Evolutionary conservation across 92 coral and sea anemone species (phyloP).

Genomic region (Zoanthus solanderi): DNA sequence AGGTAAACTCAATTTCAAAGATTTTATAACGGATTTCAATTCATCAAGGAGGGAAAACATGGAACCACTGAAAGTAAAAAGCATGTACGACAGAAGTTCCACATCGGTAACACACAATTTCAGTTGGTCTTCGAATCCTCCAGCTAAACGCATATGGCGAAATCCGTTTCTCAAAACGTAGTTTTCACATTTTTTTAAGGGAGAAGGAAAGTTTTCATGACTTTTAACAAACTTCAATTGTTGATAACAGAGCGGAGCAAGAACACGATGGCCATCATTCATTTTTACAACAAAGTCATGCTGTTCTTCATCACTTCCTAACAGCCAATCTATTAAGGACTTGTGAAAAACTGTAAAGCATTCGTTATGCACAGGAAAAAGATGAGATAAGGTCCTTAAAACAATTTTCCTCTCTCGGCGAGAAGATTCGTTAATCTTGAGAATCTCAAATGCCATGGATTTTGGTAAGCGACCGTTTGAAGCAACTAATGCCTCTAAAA

Average conservation of each 20-base stretch:
- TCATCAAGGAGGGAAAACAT: neutral
- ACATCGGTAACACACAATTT: neutral
- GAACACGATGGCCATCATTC: conserved; percentile 25
- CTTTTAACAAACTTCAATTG: conserved; percentile 9
- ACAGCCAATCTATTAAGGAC: conserved; percentile 53
- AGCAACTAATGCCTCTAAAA: conserved; percentile 40
- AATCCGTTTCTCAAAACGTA: conserved; percentile 36
- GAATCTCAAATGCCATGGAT: conserved; percentile 34
- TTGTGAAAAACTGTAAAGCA: conserved; percentile 55
- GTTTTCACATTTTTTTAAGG: conserved; percentile 17
- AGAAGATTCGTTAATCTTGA: conserved; percentile 26
- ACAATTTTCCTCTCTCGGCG: conserved; percentile 21
- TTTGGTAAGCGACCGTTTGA: conserved; percentile 47
- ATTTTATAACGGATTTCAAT: neutral
- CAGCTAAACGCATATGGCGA: conserved; percentile 32
- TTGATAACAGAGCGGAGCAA: conserved; percentile 6
- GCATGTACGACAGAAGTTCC: conserved; percentile 20
- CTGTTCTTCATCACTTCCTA: conserved; percentile 15
- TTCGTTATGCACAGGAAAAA: conserved; percentile 52
- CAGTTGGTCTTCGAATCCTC: conserved; percentile 18
- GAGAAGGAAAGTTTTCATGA: conserved; percentile 16
- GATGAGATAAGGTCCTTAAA: conserved; percentile 24
- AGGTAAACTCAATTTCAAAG: neutral
- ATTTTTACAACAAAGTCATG: conserved; percentile 21
- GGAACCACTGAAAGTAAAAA: neutral